These are phyloP conservation scores for Meliscaeva auricollis DNA, from an alignment of 2,888 invertebrate species.

Conservation along the genomic window DNA sequence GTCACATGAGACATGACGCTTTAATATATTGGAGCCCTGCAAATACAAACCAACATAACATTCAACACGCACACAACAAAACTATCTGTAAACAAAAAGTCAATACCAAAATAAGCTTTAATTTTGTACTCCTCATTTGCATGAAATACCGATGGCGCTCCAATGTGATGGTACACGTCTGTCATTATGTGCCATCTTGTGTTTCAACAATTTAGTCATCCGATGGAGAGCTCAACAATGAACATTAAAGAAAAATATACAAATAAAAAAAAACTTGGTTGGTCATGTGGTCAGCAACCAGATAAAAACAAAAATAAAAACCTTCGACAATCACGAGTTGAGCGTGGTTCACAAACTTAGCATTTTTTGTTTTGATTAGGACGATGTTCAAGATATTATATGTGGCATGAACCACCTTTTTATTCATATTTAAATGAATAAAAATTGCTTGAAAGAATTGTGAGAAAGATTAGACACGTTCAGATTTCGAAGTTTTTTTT, in stretches of 20 bases:
- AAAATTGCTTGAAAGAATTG: too few species aligned
- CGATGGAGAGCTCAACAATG: constrained; percentile 13
- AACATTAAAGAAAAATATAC: not conserved
- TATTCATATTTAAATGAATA: not conserved
- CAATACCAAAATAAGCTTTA: not conserved
- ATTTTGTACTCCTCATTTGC: constrained; percentile 28
- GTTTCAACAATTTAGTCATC: constrained; percentile 26
- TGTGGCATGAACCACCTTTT: too few species aligned
- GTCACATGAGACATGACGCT: constrained; percentile 50
- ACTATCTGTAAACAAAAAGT: constrained; percentile 27
- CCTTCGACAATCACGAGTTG: constrained; percentile 40
- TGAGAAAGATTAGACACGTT: too few species aligned
- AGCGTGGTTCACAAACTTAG: constrained; percentile 20
- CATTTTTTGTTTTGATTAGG: not conserved
- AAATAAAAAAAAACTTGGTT: not conserved
- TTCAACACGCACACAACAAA: not conserved
- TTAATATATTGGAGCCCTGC: not conserved
- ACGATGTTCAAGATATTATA: not conserved
- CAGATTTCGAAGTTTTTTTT: too few species aligned
- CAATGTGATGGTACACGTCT: constrained; percentile 18
- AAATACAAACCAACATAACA: constrained; percentile 5
- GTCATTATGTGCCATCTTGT: constrained; percentile 40
- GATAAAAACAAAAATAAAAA: constrained; percentile 33
- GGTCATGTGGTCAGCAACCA: constrained; percentile 42
- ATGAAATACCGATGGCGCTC: constrained; percentile 7